Percentiles rank a stretch among this genome's conserved stretches.
Conservation (phyloP, 1,140 invertebrate genomes). For the Zelostemma sp. region DNA sequence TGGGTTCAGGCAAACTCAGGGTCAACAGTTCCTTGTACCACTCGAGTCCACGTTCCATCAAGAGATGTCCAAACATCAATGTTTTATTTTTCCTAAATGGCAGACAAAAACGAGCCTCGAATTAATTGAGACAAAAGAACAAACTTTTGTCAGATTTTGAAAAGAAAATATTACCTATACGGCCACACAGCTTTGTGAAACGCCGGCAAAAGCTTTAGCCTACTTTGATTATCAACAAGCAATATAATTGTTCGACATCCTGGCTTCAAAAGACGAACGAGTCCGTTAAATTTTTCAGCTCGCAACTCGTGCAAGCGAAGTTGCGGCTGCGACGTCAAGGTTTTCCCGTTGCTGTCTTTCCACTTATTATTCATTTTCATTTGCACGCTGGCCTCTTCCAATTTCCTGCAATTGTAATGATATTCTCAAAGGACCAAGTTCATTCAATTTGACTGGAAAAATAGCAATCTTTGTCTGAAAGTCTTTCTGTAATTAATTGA, state of each 20-base stretch:
- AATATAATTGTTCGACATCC: slow-evolving; percentile 94
- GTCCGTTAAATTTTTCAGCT: slow-evolving; percentile 95
- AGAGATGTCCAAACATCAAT: slow-evolving; percentile 92
- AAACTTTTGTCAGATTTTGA: too few relatives aligned
- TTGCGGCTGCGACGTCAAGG: slow-evolving; percentile 72
- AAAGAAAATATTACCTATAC: slow-evolving; percentile 79
- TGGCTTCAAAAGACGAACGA: slow-evolving; percentile 93
- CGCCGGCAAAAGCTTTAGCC: slow-evolving; percentile 86
- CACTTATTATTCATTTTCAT: slow-evolving; percentile 70
- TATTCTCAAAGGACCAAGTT: slow-evolving; percentile 1
- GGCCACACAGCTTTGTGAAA: slow-evolving; percentile 96
- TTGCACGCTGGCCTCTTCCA: slow-evolving; percentile 85
- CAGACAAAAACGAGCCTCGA: slow-evolving; percentile 3
- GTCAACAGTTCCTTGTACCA: slow-evolving; percentile 95
- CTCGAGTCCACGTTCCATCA: slow-evolving; percentile 88
- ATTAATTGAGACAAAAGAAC: too few relatives aligned
- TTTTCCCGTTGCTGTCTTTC: slow-evolving; percentile 62
- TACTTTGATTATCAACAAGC: slow-evolving; percentile 89
- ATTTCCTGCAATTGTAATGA: slow-evolving; percentile 69
- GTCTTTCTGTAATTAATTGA: slow-evolving; percentile 1
- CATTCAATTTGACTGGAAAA: neutral
- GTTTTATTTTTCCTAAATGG: slow-evolving; percentile 85
- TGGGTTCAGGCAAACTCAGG: slow-evolving; percentile 83
- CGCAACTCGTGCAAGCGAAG: slow-evolving; percentile 91
- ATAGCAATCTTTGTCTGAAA: neutral